A percentile compares a stretch with the other conserved stretches of the same genome.
These are phyloP conservation scores for Anguilla pacifica DNA, from an alignment of 2,797 vertebrate genomes.

Conservation along the genomic window DNA sequence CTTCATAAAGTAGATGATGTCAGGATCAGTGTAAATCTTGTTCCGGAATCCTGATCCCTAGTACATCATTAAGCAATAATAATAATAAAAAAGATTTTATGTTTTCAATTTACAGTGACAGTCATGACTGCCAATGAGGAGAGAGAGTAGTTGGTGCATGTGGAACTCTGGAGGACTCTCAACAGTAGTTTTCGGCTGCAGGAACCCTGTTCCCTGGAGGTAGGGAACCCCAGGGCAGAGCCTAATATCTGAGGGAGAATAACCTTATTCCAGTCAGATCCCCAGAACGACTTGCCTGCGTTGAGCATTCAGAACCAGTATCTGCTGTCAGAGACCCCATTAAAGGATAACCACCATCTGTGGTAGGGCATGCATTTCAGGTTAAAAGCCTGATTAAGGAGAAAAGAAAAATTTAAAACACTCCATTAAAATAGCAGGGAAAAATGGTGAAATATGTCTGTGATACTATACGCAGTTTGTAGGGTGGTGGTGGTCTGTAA, in stretches of 20 bases:
- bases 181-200: not conserved
- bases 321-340: not conserved
- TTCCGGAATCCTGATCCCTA: not conserved
- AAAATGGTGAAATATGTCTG: not conserved
- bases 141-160: not conserved
- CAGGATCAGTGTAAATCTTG: not conserved
- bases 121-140: not conserved
- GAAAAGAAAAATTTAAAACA: not conserved
- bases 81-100: not conserved
- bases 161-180: not conserved
- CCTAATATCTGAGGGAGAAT: not conserved
- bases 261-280: not conserved
- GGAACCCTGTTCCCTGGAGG: not conserved
- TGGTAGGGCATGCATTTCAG: not conserved
- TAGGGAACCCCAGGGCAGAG: not conserved
- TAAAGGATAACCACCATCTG: not conserved
- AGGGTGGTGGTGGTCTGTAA: not conserved
- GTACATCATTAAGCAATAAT: not conserved
- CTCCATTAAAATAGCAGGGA: not conserved
- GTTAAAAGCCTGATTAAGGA: not conserved
- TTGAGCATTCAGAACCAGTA: not conserved
- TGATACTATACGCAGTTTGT: not conserved
- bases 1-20: slow-evolving; percentile 6
- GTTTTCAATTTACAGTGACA: not conserved
- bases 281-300: not conserved